Evolutionary conservation across 2,888 invertebrate species (phyloP).

Genomic region (Exephanes ischioxanthus): DNA sequence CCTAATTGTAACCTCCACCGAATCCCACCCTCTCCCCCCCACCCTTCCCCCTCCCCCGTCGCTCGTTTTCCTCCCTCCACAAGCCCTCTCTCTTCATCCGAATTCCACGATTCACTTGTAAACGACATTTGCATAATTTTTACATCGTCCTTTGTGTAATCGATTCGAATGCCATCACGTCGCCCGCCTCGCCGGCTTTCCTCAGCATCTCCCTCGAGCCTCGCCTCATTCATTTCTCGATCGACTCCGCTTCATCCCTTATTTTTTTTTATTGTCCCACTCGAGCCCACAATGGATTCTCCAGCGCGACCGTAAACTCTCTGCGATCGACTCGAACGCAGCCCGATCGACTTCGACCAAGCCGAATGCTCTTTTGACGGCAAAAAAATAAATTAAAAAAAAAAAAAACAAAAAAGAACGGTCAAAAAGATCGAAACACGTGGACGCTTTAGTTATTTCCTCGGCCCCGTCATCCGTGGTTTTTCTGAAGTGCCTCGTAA

Average conservation of each 20-base stretch:
- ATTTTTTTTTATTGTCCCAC: constrained; percentile 11
- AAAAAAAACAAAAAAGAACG: constrained; percentile 20
- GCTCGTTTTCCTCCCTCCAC: constrained; percentile 9
- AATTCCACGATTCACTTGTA: constrained; percentile 79
- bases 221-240: background rate
- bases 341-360: background rate
- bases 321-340: background rate
- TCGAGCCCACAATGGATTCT: constrained; percentile 17
- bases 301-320: constrained; percentile 25
- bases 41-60: constrained; percentile 32
- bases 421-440: constrained; percentile 34
- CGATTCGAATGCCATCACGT: constrained; percentile 76
- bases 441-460: constrained; percentile 40
- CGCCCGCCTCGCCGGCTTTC: constrained; percentile 11
- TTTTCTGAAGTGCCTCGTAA: constrained; percentile 60
- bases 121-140: constrained; percentile 84
- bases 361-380: constrained; percentile 34
- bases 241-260: constrained; percentile 42
- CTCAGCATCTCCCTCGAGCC: constrained; percentile 19
- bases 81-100: constrained; percentile 26
- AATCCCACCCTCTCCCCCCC: constrained; percentile 30
- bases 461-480: constrained; percentile 46
- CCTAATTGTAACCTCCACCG: constrained; percentile 84
- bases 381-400: constrained; percentile 5
- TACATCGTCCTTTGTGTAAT: constrained; percentile 81